Evolutionary conservation across 1,140 invertebrate species (phyloP), one percentile per base, ranked within the genome.

Genomic region (Acromyrmex echinatior): DNA sequence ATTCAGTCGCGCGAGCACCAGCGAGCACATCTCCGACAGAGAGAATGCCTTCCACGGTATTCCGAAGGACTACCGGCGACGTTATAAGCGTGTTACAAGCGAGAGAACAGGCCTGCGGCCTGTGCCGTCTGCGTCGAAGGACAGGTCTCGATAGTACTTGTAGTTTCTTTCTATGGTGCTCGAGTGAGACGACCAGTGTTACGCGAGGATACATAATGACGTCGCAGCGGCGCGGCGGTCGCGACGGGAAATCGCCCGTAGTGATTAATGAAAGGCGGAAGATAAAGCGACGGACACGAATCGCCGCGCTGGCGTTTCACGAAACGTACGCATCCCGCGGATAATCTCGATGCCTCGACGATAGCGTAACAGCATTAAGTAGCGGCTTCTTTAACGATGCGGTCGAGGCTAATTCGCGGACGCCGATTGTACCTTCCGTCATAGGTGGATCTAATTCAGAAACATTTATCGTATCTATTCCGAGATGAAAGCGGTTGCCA

Each of bases 261-360:
- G 21, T 82, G 80, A 86, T 86, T 86, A 86, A 86, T 78, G 82
- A 86, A 45, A 79, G 51, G 14, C 82, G 82, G 71, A 85, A 85
- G 82, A 78, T 78, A 70, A 78, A 79, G 21, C 31, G 51, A 66
- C 82, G 45, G 62, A 51, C 71, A 39, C 14, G 45, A 66, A 14
- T n/a, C 63, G 49, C 31, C n/a, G 12, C 63, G 63, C 31, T 16
- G 12, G 35, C 35, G 25, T 25, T 25, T 63, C 31, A 58, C 73
- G 56, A 77, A 62, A 39, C 35, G 73, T 9, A 25, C 45, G 25
- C 62, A 18, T 66, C 76, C 60, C 77, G 62, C 63, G 56, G 31
- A 53, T 70, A 35, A 68, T 80, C 78, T 80, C 79, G 53, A 71
- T 73, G 53, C n/a, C 25, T 21, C 39, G 68, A 74, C 35, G 80